Conservation (phyloP, 2,113 vertebrate genomes). For the Nanger granti region DNA sequence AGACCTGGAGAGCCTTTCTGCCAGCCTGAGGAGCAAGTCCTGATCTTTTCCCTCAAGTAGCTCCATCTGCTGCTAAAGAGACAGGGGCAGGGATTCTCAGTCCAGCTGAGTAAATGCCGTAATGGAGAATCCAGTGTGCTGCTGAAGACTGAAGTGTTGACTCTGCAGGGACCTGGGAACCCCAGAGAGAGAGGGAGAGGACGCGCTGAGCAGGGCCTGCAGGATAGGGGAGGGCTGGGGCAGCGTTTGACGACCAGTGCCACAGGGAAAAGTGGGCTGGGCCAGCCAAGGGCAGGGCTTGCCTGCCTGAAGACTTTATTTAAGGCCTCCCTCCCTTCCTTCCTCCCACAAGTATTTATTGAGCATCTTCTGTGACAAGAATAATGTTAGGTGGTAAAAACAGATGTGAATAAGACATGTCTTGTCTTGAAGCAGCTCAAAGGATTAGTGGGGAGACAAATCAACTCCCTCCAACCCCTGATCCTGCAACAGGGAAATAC, state of each 20-base stretch:
- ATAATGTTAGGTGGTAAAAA: background rate
- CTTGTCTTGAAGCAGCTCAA: background rate
- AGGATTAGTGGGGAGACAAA: background rate
- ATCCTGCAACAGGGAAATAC: background rate
- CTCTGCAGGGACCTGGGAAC: background rate
- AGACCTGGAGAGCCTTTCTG: background rate
- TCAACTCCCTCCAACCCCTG: background rate
- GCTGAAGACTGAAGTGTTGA: accelerated
- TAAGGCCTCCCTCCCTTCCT: background rate
- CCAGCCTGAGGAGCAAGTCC: background rate
- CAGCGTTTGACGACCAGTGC: too few species aligned
- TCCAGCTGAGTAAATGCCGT: background rate
- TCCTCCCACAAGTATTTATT: background rate
- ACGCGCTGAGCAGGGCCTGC: background rate
- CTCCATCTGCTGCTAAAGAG: background rate
- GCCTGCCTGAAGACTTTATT: background rate
- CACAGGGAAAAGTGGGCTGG: background rate
- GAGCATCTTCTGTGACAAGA: background rate
- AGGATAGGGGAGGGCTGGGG: background rate
- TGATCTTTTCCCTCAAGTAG: background rate
- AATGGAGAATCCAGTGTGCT: accelerated
- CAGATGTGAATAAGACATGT: background rate
- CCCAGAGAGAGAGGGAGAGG: background rate
- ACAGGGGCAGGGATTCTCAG: background rate
- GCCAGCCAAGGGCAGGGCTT: background rate